phyloP scores from a whole-genome alignment of 2,888 invertebrate genomes.

The Lacanobia oleracea region DNA sequence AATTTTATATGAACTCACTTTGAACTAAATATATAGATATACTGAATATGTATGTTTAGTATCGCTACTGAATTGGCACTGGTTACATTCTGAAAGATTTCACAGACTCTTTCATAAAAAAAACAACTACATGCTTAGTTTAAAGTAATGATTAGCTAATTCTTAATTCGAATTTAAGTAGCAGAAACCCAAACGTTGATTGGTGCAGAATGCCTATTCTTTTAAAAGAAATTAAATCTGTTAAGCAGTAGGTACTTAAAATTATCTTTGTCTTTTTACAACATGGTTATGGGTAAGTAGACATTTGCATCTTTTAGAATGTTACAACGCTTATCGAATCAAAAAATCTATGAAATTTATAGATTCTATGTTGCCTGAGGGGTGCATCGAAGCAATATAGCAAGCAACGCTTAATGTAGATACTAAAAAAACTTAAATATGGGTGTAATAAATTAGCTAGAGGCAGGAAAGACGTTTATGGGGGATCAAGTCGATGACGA shows the following conservation, averaged over 20 bases:
- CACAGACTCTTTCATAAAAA: neutral
- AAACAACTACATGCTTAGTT: too few species aligned
- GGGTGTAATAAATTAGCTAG: constrained; percentile 32
- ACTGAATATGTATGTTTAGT: too few species aligned
- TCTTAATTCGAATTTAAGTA: too few species aligned
- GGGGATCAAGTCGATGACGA: constrained; percentile 22
- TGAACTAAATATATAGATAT: neutral
- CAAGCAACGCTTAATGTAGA: neutral
- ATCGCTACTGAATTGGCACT: neutral
- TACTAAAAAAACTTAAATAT: constrained; percentile 33
- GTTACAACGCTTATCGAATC: neutral
- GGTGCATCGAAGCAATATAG: neutral
- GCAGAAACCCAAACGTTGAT: too few species aligned
- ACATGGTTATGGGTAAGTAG: neutral
- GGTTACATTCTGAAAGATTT: neutral
- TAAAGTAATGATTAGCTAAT: too few species aligned
- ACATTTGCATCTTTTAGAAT: neutral
- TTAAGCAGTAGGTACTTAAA: too few species aligned
- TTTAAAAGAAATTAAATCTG: too few species aligned
- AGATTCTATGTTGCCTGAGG: neutral
- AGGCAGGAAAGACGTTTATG: constrained; percentile 26
- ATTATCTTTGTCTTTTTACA: too few species aligned
- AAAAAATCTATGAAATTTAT: neutral
- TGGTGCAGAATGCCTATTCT: too few species aligned
- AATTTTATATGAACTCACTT: constrained; percentile 66